phyloP scores from a whole-genome alignment of 2,113 vertebrate species.

The cattle (Bos taurus) region DNA sequence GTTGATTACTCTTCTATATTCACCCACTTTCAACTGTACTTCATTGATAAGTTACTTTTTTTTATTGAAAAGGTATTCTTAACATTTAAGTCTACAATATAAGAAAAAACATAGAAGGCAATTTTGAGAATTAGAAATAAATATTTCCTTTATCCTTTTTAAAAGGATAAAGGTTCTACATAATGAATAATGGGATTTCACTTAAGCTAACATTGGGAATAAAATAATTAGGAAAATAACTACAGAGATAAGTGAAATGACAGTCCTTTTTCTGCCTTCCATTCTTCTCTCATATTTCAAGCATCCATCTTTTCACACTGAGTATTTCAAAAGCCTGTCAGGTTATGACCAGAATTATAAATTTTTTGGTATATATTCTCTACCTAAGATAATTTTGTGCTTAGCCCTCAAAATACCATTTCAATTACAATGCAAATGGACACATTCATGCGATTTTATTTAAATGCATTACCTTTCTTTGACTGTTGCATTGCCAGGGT shows the following conservation, averaged over 20 bases:
- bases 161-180: constrained; percentile 23
- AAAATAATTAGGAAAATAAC: background rate
- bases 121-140: constrained; percentile 31
- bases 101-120: background rate
- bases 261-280: background rate
- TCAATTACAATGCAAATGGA: constrained; percentile 58
- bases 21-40: constrained; percentile 35
- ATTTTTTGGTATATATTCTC: constrained; percentile 25
- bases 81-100: background rate
- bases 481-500: constrained; percentile 13
- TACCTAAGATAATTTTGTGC: constrained; percentile 26
- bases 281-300: background rate
- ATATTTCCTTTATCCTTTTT: background rate
- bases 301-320: background rate
- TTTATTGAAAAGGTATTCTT: background rate
- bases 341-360: background rate
- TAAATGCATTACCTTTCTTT: background rate
- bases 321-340: background rate
- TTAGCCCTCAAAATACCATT: constrained; percentile 58
- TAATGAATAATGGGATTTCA: background rate
- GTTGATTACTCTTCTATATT: background rate
- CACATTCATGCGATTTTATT: constrained; percentile 27
- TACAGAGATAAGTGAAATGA: background rate
- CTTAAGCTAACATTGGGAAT: background rate
- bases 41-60: background rate